Evolutionary conservation across 2,888 invertebrate genomes (phyloP).

Genomic region (Emesis castigata): DNA sequence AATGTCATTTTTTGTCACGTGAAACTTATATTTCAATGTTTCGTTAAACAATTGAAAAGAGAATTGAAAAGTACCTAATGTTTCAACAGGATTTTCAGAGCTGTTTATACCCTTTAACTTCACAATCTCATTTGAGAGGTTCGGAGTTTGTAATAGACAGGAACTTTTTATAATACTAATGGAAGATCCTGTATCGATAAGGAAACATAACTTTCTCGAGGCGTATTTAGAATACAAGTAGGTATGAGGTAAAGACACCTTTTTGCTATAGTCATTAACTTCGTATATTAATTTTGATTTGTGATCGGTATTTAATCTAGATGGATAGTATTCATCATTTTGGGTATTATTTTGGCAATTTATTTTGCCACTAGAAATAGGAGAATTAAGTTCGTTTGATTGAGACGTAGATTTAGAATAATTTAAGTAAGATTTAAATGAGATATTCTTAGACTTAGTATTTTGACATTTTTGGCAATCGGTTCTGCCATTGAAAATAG

Average conservation of each 20-base stretch:
- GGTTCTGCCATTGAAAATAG: neutral
- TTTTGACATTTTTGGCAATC: neutral
- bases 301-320: no score
- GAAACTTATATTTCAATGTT: conserved; percentile 4
- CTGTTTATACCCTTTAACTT: conserved; percentile 1
- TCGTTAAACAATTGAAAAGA: neutral
- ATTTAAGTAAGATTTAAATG: conserved; percentile 16
- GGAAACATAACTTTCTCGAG: neutral
- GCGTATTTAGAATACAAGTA: neutral
- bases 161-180: conserved; percentile 5
- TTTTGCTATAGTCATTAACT: neutral
- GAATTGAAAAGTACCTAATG: neutral
- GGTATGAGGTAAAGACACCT: neutral
- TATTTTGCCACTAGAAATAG: no score
- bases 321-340: no score
- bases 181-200: conserved; percentile 3
- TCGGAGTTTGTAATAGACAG: conserved; percentile 2
- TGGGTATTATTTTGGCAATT: no score
- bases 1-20: conserved; percentile 6
- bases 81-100: neutral
- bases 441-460: no score
- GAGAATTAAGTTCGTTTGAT: no score
- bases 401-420: conserved; percentile 77
- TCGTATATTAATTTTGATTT: neutral
- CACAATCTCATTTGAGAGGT: neutral